These are phyloP conservation scores for Ligdia adustata DNA, from an alignment of 2,888 invertebrate species.

Conservation along the genomic window DNA sequence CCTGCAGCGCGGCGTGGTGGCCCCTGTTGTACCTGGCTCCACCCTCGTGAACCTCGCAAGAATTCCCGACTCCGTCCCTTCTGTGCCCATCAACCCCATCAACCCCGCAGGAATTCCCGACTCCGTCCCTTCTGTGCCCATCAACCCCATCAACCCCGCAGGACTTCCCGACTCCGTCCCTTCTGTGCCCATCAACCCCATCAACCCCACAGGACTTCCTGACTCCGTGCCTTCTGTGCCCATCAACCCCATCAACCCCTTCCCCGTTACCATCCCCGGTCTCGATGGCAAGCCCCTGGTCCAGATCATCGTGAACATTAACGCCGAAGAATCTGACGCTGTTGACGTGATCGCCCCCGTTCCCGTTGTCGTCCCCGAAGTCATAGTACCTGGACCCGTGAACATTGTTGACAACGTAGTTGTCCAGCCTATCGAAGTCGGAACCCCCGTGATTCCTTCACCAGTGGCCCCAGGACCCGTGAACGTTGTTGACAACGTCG, in stretches of 20 bases:
- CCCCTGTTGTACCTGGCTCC: too few relatives aligned
- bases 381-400: conserved; percentile 21
- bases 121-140: conserved; percentile 24
- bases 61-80: too few relatives aligned
- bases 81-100: too few relatives aligned
- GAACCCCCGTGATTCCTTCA: conserved; percentile 24
- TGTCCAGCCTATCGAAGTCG: conserved; percentile 20
- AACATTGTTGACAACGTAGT: conserved; percentile 26
- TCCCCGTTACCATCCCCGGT: conserved; percentile 24
- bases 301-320: conserved; percentile 53
- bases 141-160: conserved; percentile 29
- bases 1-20: too few relatives aligned
- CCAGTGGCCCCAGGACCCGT: conserved; percentile 31
- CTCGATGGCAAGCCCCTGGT: conserved; percentile 39
- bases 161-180: conserved; percentile 24
- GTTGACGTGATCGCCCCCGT: conserved; percentile 25
- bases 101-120: conserved; percentile 31
- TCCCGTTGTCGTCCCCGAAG: conserved; percentile 28
- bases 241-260: conserved; percentile 25
- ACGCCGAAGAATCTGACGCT: conserved; percentile 33
- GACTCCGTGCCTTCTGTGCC: conserved; percentile 25
- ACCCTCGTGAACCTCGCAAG: too few relatives aligned
- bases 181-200: conserved; percentile 31
- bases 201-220: too few relatives aligned
- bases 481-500: conserved; percentile 14